These are phyloP conservation scores for Helleia helle DNA, from an alignment of 2,888 invertebrate species.

Conservation along the genomic window DNA sequence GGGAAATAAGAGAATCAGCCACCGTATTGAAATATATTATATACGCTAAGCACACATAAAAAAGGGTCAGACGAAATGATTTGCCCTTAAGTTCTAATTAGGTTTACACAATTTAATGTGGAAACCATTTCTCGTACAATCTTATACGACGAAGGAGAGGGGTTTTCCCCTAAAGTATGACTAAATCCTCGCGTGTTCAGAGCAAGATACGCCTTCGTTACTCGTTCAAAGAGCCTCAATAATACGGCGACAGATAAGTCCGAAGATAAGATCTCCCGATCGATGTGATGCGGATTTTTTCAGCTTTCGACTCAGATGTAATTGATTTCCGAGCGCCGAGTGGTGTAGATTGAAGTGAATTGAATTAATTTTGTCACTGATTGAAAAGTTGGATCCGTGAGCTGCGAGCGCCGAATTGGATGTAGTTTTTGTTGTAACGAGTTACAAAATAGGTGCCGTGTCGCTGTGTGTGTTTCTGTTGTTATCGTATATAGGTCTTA, in stretches of 20 bases:
- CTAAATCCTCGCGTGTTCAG: slow-evolving; percentile 37
- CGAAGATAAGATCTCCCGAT: slow-evolving; percentile 15
- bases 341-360: slow-evolving; percentile 42
- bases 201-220: slow-evolving; percentile 35
- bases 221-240: slow-evolving; percentile 28
- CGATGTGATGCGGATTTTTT: slow-evolving; percentile 31
- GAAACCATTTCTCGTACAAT: no score
- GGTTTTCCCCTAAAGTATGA: slow-evolving; percentile 17
- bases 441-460: not conserved
- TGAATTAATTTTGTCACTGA: slow-evolving; percentile 44
- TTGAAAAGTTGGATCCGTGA: slow-evolving; percentile 37
- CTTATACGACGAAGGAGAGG: no score
- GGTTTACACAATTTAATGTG: no score
- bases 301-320: slow-evolving; percentile 35
- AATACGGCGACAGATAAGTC: slow-evolving; percentile 17
- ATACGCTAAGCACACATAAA: no score
- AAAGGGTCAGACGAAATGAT: no score
- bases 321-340: slow-evolving; percentile 37
- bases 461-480: no score
- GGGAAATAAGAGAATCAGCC: no score
- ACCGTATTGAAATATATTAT: no score
- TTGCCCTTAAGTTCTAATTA: no score
- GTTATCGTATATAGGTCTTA: no score
- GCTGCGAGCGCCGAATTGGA: not conserved
- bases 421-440: not conserved